Conservation (phyloP, 1,140 invertebrate genomes). For the Aphelinus certus region DNA sequence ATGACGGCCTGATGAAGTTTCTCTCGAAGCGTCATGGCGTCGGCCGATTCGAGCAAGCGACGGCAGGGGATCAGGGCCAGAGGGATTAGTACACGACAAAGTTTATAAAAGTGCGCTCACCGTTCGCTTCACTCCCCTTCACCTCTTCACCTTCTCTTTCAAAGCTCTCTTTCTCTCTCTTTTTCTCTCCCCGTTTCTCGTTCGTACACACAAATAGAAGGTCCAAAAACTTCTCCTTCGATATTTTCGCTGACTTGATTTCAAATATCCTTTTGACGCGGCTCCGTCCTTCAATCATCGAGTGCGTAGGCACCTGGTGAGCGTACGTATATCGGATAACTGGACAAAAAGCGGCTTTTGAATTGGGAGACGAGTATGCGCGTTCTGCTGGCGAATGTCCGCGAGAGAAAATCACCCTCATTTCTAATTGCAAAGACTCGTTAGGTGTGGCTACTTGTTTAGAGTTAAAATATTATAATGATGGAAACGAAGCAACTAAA, state of each 20-base stretch:
- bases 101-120: slow-evolving; percentile 62
- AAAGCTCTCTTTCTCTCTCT: slow-evolving; percentile 35
- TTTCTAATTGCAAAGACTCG: too few species aligned
- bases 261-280: slow-evolving; percentile 14
- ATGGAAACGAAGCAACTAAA: not conserved
- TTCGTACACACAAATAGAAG: not conserved
- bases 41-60: slow-evolving; percentile 42
- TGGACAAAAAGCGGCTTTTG: not conserved
- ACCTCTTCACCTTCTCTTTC: slow-evolving; percentile 38
- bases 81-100: slow-evolving; percentile 61
- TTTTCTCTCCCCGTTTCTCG: not conserved
- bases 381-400: too few species aligned
- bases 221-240: slow-evolving; percentile 2
- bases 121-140: not conserved
- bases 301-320: slow-evolving; percentile 46
- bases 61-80: slow-evolving; percentile 52
- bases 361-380: not conserved
- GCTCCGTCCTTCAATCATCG: slow-evolving; percentile 21
- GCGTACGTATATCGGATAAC: slow-evolving; percentile 44
- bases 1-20: slow-evolving; percentile 66
- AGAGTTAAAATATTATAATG: not conserved
- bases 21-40: slow-evolving; percentile 43
- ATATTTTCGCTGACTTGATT: slow-evolving; percentile 19
- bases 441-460: not conserved
- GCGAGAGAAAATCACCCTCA: too few species aligned